Percentiles rank a stretch among this genome's conserved stretches.
phyloP scores from a whole-genome alignment of 2,888 invertebrate genomes.

The Hedychridium roseum region DNA sequence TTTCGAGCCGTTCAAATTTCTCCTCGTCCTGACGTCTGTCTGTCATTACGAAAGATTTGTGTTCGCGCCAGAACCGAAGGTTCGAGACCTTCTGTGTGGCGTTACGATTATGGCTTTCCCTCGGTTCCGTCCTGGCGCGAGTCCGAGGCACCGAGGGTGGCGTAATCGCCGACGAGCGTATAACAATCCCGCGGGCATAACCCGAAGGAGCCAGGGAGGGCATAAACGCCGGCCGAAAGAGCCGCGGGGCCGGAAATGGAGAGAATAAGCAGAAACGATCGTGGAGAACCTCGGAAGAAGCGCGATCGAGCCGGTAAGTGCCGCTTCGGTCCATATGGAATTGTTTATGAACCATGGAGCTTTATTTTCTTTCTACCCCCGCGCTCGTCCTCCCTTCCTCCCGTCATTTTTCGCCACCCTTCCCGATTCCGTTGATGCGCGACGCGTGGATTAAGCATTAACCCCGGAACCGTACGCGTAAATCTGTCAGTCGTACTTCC shows the following conservation, averaged over 20 bases:
- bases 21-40: slow-evolving; percentile 43
- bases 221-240: slow-evolving; percentile 40
- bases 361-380: slow-evolving; percentile 33
- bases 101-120: slow-evolving; percentile 46
- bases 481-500: too few species aligned
- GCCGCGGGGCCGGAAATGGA: slow-evolving; percentile 46
- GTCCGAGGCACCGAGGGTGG: slow-evolving; percentile 22
- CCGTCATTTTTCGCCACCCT: slow-evolving; percentile 26
- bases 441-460: slow-evolving; percentile 19
- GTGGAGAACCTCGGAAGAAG: slow-evolving; percentile 40
- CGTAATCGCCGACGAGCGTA: slow-evolving; percentile 41
- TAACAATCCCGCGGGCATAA: slow-evolving; percentile 44
- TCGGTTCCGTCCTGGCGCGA: too few species aligned
- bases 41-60: slow-evolving; percentile 50
- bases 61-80: slow-evolving; percentile 38
- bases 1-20: slow-evolving; percentile 40
- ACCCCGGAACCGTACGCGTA: too few species aligned
- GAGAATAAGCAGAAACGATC: slow-evolving; percentile 33
- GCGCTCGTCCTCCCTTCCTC: slow-evolving; percentile 14
- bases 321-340: slow-evolving; percentile 43
- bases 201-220: slow-evolving; percentile 34
- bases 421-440: slow-evolving; percentile 27
- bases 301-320: slow-evolving; percentile 37
- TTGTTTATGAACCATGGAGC: slow-evolving; percentile 44
- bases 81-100: slow-evolving; percentile 38